Evolutionary conservation across 2,888 invertebrate genomes (phyloP), one percentile per base, ranked within the genome.

Genomic region (Athalia rosae): DNA sequence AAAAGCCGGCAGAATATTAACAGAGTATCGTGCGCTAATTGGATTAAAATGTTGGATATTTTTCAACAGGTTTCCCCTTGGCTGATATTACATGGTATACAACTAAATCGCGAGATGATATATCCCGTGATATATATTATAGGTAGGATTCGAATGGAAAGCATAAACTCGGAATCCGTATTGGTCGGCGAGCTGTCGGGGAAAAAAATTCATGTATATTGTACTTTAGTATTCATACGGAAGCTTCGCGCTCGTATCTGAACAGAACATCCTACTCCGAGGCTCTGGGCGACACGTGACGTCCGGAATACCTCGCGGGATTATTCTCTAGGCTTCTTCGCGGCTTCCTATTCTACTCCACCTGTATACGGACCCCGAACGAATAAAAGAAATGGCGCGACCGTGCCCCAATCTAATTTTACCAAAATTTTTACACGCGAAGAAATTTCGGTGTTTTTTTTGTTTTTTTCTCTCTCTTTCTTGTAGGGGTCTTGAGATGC

Each of bases 171-270:
- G 45, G 58, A 71, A 71, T 71, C 71, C 71, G 71, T 71, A 58
- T 71, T 43, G 71, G 53, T 13, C 58, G 71, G 45, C 56, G 56
- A 58, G 71, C 71, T 71, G 71, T 71, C 71, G 58, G 58, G n/a
- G n/a, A n/a, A 15, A n/a, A 71, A 58, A 71, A 69, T 56, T 71
- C 71, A 71, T 71, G 71, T 43, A 71, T 67, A 67, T 53, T 53
- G n/a, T 7, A 13, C 58, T 71, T 58, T 71, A 58, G 71, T 71
- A 71, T 71, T 71, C 71, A 71, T 71, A 15, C 71, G 45, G 45
- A 56, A 71, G 58, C 56, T 58, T 58, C 7, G 71, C 28, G 50
- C 67, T 58, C 71, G 50, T 28, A 28, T 28, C 28, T 28, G 28
- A 28, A 13, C 45, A 58, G n/a, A 58, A 58, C 56, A 58, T 45